A percentile compares a stretch with the other conserved stretches of the same genome.
phyloP scores from a whole-genome alignment of 2,113 vertebrate species.

The Zosterops lateralis region DNA sequence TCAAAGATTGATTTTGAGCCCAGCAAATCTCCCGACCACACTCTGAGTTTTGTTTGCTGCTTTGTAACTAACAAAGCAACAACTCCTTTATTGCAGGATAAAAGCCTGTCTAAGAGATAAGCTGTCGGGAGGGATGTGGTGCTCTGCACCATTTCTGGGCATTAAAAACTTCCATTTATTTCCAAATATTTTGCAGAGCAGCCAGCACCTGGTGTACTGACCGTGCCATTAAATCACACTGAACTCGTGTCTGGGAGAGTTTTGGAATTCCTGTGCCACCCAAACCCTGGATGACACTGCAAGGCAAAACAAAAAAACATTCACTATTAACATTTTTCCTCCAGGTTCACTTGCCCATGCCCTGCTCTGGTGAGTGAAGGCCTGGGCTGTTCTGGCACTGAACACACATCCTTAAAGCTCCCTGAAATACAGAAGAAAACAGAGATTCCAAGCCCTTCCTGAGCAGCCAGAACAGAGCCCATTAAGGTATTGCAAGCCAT shows the following conservation, averaged over 20 bases:
- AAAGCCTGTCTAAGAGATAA: neutral
- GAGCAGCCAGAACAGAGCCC: conserved; percentile 13
- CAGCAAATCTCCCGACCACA: neutral
- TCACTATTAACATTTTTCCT: neutral
- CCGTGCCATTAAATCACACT: neutral
- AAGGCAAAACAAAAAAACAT: no score
- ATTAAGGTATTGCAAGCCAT: conserved; percentile 41
- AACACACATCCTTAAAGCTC: neutral
- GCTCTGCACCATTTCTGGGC: neutral
- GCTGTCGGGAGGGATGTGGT: neutral
- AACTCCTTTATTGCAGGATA: neutral
- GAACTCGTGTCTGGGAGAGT: neutral
- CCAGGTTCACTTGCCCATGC: neutral
- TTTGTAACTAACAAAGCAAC: neutral
- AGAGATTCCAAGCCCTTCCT: neutral
- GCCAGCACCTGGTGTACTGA: neutral
- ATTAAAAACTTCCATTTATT: neutral
- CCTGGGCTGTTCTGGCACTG: neutral
- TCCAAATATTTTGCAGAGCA: neutral
- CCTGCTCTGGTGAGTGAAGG: neutral
- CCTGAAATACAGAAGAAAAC: neutral
- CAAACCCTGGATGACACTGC: neutral
- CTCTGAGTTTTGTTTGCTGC: neutral
- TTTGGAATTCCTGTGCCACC: neutral
- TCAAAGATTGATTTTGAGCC: neutral